Percentiles rank a stretch among this genome's conserved stretches.
Conservation (phyloP, 2,113 vertebrate genomes). For the Redunca redunca region DNA sequence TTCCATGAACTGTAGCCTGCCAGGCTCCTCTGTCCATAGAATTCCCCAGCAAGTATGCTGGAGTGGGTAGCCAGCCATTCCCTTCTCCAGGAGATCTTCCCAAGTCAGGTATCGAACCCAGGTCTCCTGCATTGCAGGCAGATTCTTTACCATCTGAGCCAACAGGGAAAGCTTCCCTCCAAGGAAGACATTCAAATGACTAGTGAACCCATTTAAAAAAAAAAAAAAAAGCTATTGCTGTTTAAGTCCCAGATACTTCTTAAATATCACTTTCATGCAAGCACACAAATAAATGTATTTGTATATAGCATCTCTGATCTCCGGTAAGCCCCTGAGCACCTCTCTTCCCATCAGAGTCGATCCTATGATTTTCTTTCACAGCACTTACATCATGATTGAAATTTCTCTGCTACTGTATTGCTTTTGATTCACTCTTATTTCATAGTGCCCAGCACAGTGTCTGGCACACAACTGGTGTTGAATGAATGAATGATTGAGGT, state of each 20-base stretch:
- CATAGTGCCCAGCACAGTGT: neutral
- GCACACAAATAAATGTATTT: neutral
- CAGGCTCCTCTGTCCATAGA: neutral
- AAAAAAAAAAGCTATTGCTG: neutral
- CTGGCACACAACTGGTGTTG: neutral
- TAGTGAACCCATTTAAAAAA: neutral
- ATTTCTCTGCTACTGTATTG: neutral
- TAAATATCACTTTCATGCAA: slow-evolving; percentile 1
- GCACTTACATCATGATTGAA: neutral
- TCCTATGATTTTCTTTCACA: neutral
- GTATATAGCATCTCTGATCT: neutral
- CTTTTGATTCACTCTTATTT: neutral
- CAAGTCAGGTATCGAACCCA: neutral
- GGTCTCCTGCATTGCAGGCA: neutral
- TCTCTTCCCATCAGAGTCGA: neutral
- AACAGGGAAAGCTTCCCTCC: neutral
- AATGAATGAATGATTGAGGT: neutral
- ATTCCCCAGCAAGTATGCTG: neutral
- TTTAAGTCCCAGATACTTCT: neutral
- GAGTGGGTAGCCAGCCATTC: neutral
- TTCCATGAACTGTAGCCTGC: neutral
- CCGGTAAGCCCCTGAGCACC: neutral
- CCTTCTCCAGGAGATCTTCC: neutral
- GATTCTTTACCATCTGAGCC: neutral
- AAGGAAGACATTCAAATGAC: neutral